Evolutionary conservation across 2,888 invertebrate species (phyloP).

Genomic region (Unio delphinus): DNA sequence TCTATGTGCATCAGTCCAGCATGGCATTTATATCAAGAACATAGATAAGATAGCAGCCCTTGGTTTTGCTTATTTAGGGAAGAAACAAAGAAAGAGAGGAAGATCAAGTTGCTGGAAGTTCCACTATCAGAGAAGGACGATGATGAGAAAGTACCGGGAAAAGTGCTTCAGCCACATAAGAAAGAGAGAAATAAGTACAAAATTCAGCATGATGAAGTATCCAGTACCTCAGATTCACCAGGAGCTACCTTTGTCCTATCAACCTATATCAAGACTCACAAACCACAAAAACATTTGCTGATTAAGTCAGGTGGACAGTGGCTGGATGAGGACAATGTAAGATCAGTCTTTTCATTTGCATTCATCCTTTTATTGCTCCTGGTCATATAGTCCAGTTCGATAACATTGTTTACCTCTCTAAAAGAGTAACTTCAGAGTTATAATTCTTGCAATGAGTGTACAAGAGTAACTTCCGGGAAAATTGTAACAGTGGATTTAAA

Average conservation of each 20-base stretch:
- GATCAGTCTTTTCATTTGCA: not conserved
- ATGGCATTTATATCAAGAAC: not conserved
- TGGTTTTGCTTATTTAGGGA: not conserved
- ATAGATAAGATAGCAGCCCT: not conserved
- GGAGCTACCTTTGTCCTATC: conserved; percentile 10
- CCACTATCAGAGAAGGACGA: conserved; percentile 6
- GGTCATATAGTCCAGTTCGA: not conserved
- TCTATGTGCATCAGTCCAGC: no score
- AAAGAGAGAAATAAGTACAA: conserved; percentile 59
- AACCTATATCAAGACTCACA: conserved; percentile 33
- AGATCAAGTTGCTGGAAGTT: conserved; percentile 9
- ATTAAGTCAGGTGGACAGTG: conserved; percentile 57
- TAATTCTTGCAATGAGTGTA: no score
- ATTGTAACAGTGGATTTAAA: no score
- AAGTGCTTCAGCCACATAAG: conserved; percentile 9
- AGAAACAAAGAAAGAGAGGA: conserved; percentile 13
- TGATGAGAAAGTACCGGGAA: conserved; percentile 14
- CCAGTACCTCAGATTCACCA: conserved; percentile 45
- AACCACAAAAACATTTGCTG: conserved; percentile 55
- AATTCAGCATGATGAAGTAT: conserved; percentile 53
- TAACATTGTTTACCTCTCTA: no score
- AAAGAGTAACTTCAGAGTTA: no score
- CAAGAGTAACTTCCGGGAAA: no score
- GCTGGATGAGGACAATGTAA: conserved; percentile 50
- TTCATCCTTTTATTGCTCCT: not conserved